Evolutionary conservation across 2,888 invertebrate species (phyloP).

Genomic region (Microdon myrmicae): DNA sequence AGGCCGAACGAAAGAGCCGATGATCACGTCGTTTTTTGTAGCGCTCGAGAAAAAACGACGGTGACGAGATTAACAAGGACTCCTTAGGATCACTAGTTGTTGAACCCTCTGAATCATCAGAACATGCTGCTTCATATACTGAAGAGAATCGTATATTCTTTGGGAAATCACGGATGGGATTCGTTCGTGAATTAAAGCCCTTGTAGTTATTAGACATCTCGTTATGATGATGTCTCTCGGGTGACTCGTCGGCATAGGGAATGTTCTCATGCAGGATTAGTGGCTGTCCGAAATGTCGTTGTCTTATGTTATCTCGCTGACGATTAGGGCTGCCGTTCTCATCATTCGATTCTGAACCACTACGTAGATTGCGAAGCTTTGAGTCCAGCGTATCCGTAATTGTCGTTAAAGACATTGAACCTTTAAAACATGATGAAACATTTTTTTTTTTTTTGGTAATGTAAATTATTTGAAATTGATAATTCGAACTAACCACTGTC

Average conservation of each 20-base stretch:
- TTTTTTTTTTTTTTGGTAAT: neutral
- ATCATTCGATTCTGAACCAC: conserved; percentile 74
- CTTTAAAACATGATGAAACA: conserved; percentile 66
- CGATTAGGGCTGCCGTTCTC: conserved; percentile 66
- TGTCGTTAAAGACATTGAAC: conserved; percentile 84
- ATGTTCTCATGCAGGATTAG: conserved; percentile 71
- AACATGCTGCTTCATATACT: conserved; percentile 59
- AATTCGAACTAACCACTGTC: conserved; percentile 60
- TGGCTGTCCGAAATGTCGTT: conserved; percentile 63
- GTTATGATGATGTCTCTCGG: conserved; percentile 67
- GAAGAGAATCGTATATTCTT: conserved; percentile 62
- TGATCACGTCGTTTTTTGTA: conserved; percentile 66
- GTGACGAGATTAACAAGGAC: conserved; percentile 62
- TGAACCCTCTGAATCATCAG: conserved; percentile 65
- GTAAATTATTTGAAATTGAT: too few relatives aligned
- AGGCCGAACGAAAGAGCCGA: conserved; percentile 65
- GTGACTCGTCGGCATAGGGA: conserved; percentile 78
- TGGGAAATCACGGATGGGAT: conserved; percentile 41
- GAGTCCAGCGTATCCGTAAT: conserved; percentile 87
- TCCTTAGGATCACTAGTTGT: conserved; percentile 66
- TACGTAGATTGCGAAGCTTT: conserved; percentile 80
- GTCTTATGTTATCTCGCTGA: conserved; percentile 57
- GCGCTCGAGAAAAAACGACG: conserved; percentile 65
- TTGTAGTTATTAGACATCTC: conserved; percentile 45
- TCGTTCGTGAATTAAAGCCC: conserved; percentile 32